Conservation (phyloP, 2,888 invertebrate species). For the Himalopsyche japonica region DNA sequence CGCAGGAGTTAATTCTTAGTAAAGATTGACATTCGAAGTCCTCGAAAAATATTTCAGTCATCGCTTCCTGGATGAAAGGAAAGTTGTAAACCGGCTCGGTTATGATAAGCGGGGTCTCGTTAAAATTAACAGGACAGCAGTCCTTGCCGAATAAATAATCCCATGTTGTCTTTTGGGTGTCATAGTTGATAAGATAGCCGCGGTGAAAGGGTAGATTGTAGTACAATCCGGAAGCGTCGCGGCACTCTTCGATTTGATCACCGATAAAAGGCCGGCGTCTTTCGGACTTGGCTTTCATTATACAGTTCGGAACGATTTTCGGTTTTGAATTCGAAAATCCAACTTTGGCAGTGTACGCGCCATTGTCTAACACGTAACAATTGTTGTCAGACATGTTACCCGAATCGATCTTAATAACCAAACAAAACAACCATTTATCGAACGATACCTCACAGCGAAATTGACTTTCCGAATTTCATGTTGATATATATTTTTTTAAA, state of each 20-base stretch:
- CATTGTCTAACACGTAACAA: slow-evolving; percentile 83
- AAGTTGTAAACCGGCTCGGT: slow-evolving; percentile 97
- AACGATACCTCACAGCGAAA: too few species aligned
- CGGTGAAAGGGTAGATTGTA: slow-evolving; percentile 93
- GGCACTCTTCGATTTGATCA: slow-evolving; percentile 89
- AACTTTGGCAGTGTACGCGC: slow-evolving; percentile 83
- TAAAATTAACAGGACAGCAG: slow-evolving; percentile 75
- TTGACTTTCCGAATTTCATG: neutral
- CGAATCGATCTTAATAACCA: too few species aligned
- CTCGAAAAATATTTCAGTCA: slow-evolving; percentile 96
- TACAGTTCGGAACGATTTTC: slow-evolving; percentile 86
- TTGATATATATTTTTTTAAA: neutral
- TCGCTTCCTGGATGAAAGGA: slow-evolving; percentile 86
- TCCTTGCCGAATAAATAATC: slow-evolving; percentile 91
- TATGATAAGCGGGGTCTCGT: slow-evolving; percentile 78
- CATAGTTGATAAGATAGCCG: slow-evolving; percentile 95
- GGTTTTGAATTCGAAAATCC: slow-evolving; percentile 76
- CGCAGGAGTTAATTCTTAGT: slow-evolving; percentile 77
- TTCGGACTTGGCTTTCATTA: slow-evolving; percentile 98
- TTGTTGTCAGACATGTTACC: slow-evolving; percentile 46
- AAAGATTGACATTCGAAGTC: slow-evolving; percentile 91
- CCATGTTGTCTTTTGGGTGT: slow-evolving; percentile 94
- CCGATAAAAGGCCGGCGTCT: slow-evolving; percentile 91
- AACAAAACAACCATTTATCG: too few species aligned
- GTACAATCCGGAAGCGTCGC: slow-evolving; percentile 93